Conservation (phyloP, 2,797 vertebrate species). For the Rallus crepitans region DNA sequence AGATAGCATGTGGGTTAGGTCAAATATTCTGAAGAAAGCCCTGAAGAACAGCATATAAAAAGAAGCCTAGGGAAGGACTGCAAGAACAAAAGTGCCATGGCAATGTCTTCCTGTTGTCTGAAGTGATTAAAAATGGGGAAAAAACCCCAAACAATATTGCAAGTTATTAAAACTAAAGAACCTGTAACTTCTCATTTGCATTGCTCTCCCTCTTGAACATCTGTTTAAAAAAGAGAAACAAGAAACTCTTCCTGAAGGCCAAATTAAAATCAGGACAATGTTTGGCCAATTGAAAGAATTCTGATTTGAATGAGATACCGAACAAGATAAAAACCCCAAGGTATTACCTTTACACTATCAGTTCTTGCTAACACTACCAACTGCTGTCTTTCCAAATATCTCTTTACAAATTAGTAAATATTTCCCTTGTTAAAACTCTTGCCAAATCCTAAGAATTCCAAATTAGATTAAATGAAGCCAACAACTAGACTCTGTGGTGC, state of each 20-base stretch:
- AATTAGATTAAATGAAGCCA: neutral
- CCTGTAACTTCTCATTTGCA: neutral
- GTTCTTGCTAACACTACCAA: neutral
- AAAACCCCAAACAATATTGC: neutral
- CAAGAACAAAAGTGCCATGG: neutral
- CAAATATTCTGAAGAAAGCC: neutral
- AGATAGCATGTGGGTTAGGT: neutral
- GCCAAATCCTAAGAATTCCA: neutral
- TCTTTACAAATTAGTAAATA: neutral
- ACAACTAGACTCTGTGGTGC: too few species aligned
- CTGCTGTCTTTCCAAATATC: neutral
- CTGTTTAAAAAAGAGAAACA: slow-evolving; percentile 13
- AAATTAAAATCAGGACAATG: neutral
- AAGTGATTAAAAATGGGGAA: neutral
- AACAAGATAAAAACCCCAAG: neutral
- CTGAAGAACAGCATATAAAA: neutral
- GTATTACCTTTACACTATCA: neutral
- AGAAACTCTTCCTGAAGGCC: neutral
- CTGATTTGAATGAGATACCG: neutral
- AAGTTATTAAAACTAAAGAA: neutral
- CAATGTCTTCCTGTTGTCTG: neutral
- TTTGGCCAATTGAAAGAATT: neutral
- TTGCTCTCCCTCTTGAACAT: neutral
- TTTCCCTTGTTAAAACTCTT: neutral
- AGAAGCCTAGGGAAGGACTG: neutral